These are phyloP conservation scores for Champsocephalus esox DNA, from an alignment of 2,797 vertebrate genomes.

Conservation along the genomic window DNA sequence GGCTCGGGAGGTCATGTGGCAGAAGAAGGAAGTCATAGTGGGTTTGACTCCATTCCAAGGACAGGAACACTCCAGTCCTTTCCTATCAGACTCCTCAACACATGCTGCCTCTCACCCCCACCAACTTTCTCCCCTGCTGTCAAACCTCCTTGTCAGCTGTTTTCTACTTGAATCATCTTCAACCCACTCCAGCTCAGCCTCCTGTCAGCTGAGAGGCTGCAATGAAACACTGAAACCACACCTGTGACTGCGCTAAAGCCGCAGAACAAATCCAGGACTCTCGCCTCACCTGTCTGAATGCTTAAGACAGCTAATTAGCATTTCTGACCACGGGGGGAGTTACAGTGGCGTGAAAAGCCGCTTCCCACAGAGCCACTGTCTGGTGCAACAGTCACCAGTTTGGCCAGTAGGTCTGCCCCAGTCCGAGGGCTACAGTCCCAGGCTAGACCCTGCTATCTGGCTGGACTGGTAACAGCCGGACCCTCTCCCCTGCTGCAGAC, in stretches of 20 bases:
- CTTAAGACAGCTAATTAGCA: conserved; percentile 63
- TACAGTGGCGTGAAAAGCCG: conserved; percentile 36
- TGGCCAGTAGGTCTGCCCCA: conserved; percentile 64
- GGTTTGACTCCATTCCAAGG: conserved; percentile 68
- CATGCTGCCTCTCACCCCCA: conserved; percentile 63
- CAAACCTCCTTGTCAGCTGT: conserved; percentile 71
- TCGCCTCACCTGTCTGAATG: conserved; percentile 45
- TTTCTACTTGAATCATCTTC: conserved; percentile 80
- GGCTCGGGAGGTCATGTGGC: conserved; percentile 51
- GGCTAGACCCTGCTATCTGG: conserved; percentile 78
- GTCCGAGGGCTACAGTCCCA: conserved; percentile 51
- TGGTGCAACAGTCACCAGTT: conserved; percentile 70
- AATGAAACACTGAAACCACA: conserved; percentile 40
- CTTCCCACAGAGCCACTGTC: conserved; percentile 74
- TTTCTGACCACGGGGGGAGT: conserved; percentile 38
- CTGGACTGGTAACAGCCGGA: conserved; percentile 70
- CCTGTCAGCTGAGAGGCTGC: conserved; percentile 46
- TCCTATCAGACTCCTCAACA: conserved; percentile 70
- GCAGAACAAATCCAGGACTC: conserved; percentile 10
- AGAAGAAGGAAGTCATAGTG: conserved; percentile 48
- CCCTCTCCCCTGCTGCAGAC: conserved; percentile 58
- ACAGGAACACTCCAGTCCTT: conserved; percentile 64
- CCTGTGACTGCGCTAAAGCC: conserved; percentile 13
- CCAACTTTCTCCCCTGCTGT: conserved; percentile 71
- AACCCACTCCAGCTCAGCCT: conserved; percentile 56